These are phyloP conservation scores for Benitochromis conjunctus DNA, from an alignment of 2,113 vertebrate genomes.

Conservation along the genomic window DNA sequence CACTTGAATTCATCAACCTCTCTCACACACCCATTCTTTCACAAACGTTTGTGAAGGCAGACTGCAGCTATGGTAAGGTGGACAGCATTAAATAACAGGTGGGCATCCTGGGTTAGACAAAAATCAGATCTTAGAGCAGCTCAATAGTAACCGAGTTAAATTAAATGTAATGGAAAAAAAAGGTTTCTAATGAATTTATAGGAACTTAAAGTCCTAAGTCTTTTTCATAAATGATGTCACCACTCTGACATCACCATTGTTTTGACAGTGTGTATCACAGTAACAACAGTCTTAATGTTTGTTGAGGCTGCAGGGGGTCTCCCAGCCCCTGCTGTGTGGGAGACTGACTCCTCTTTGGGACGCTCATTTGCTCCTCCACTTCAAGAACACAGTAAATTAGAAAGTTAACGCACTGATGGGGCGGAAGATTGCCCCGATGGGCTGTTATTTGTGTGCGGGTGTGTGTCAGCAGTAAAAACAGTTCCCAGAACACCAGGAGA, in stretches of 20 bases:
- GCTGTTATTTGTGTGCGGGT: conserved; percentile 27
- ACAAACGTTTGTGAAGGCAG: not conserved
- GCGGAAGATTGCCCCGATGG: conserved; percentile 9
- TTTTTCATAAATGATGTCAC: not conserved
- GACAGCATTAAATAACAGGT: not conserved
- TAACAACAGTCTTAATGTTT: not conserved
- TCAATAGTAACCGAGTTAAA: not conserved
- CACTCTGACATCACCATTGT: not conserved
- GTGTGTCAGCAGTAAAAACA: conserved; percentile 19
- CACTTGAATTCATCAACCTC: not conserved
- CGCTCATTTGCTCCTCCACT: conserved; percentile 15
- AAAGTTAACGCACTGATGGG: conserved; percentile 57
- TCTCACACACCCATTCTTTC: not conserved
- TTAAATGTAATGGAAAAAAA: not conserved
- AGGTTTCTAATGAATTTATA: not conserved
- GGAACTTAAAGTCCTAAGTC: not conserved
- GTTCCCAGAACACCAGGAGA: not conserved
- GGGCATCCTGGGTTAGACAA: not conserved
- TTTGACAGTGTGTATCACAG: not conserved
- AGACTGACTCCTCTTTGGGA: not conserved
- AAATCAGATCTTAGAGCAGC: not conserved
- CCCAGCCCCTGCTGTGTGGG: conserved; percentile 4
- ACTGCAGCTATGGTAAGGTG: not conserved
- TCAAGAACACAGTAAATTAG: conserved; percentile 47
- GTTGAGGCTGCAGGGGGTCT: not conserved